These are phyloP conservation scores for Amblyjoppa fuscipennis DNA, from an alignment of 2,888 invertebrate genomes.

Conservation along the genomic window DNA sequence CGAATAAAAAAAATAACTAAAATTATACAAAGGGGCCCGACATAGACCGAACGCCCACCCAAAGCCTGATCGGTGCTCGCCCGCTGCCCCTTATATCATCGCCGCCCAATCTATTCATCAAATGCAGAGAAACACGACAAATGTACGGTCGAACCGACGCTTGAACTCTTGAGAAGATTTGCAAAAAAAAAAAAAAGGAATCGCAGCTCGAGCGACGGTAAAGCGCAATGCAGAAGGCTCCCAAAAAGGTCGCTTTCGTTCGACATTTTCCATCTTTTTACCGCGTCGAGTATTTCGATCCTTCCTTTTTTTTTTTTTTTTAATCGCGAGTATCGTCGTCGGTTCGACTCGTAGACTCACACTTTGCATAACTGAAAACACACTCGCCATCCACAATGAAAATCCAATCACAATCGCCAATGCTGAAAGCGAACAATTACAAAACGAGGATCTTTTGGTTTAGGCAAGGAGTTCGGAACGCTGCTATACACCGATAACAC, in stretches of 20 bases:
- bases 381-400: conserved; percentile 24
- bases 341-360: conserved; percentile 36
- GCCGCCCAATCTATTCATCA: conserved; percentile 59
- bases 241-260: not conserved
- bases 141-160: conserved; percentile 9
- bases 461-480: conserved; percentile 85
- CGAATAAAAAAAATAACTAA: conserved; percentile 90
- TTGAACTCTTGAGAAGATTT: not conserved
- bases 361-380: conserved; percentile 38
- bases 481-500: conserved; percentile 83
- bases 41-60: conserved; percentile 93
- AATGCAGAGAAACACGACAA: conserved; percentile 17
- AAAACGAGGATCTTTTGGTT: conserved; percentile 78
- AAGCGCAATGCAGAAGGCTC: not conserved
- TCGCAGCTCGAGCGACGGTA: not conserved
- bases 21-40: conserved; percentile 94
- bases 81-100: conserved; percentile 81
- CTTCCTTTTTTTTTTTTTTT: no score
- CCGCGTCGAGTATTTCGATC: not conserved
- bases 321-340: conserved; percentile 14
- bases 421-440: conserved; percentile 32
- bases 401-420: conserved; percentile 34
- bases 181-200: not conserved
- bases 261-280: not conserved
- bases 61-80: conserved; percentile 86